Evolutionary conservation across 2,888 invertebrate genomes (phyloP), one percentile per base, ranked within the genome.

Genomic region (Agrotis ipsilon): DNA sequence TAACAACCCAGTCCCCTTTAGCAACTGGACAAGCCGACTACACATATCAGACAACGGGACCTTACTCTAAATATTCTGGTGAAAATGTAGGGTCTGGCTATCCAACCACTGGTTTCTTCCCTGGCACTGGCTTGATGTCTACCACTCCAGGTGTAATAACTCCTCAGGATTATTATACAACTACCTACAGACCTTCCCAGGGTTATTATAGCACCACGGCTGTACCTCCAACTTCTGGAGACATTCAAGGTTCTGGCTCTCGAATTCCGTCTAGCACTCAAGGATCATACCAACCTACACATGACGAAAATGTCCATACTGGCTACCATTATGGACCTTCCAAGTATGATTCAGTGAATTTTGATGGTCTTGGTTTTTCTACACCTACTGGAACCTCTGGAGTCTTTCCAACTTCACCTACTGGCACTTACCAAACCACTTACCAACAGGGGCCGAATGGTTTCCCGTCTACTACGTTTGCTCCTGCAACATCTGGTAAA

Each of bases 281-380:
- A 46, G 65, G 19, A 18, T 19, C 46, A 18, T 48, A 49, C 19
- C 59, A 59, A 64, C 2, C 54, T 58, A 13, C 64, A 0, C 27
- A 54, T 13, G 48, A 52, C 4, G 58, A n/a, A 11, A 43, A 0
- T 57, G 69, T 65, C 46, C 45, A 72, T 0, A 65, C 63, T 60
- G 71, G 70, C 2, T 81, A 80, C 54, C 67, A 85, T 21, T 81
- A 81, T 27, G 68, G 32, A 14, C 81, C 81, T 18, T 61, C 75
- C 6, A 71, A 52, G 14, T 16, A 52, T 43, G 54, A 24, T 27
- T 32, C 43, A 27, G 18, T 72, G 2, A 61, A 32, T 24, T 0
- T 16, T 18, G 55, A 54, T 32, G 43, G 9, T 32, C 2, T 52
- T 39, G 43, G 51, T 14, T 65, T 52, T 39, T 58, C 61, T 14